These are phyloP conservation scores for Lepus europaeus DNA, from an alignment of 2,113 vertebrate genomes.

Conservation along the genomic window DNA sequence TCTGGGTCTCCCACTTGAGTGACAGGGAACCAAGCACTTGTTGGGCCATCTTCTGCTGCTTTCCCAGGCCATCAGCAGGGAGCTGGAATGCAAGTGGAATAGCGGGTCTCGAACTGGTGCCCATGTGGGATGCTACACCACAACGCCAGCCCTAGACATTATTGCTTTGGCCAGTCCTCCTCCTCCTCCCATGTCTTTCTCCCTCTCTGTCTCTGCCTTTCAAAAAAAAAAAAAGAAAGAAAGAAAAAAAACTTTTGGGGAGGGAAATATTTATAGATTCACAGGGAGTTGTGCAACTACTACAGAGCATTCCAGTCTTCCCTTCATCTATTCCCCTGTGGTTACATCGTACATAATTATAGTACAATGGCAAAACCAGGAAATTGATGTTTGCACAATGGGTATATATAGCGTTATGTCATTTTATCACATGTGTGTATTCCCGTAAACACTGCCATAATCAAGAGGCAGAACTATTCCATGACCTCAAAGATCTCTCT, in stretches of 20 bases:
- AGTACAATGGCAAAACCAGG: constrained; percentile 25
- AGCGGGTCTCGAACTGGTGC: too few species aligned
- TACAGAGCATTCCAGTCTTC: constrained; percentile 7
- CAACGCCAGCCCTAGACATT: too few species aligned
- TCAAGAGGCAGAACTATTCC: not conserved
- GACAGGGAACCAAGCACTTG: too few species aligned
- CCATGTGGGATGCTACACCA: too few species aligned
- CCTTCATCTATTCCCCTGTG: not conserved
- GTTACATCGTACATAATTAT: not conserved
- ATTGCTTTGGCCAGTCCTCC: too few species aligned
- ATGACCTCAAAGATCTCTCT: not conserved
- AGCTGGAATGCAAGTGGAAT: too few species aligned
- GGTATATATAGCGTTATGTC: not conserved
- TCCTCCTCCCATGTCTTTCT: too few species aligned
- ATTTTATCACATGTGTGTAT: constrained; percentile 19
- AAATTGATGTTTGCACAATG: not conserved
- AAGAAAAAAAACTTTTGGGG: not conserved
- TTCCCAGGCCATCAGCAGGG: too few species aligned
- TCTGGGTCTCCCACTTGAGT: too few species aligned
- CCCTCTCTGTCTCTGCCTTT: too few species aligned
- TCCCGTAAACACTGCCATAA: not conserved
- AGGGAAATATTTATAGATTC: constrained; percentile 53
- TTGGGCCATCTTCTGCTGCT: too few species aligned
- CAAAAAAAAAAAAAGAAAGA: too few species aligned
- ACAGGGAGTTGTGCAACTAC: constrained; percentile 31